Evolutionary conservation across 1,140 invertebrate species (phyloP).

Genomic region (Drosophila takahashii): DNA sequence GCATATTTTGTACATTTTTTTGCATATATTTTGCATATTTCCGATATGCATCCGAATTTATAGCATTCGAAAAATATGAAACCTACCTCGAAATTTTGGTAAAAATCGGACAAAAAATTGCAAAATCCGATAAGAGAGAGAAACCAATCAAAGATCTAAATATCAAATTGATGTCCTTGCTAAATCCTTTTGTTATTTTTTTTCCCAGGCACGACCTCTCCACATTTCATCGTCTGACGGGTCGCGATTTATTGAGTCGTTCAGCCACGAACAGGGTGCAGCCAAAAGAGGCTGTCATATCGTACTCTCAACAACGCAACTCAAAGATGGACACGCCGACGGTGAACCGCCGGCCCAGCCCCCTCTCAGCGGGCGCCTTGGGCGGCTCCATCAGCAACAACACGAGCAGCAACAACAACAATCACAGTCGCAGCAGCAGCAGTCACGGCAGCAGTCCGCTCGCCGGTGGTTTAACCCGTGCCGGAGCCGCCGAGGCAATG

Average conservation of each 20-base stretch:
- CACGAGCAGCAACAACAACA: not conserved
- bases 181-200: not conserved
- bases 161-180: too few species aligned
- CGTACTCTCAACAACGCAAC: constrained; percentile 85
- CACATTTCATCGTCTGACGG: constrained; percentile 85
- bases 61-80: too few species aligned
- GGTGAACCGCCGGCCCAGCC: constrained; percentile 82
- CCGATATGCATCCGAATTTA: too few species aligned
- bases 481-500: constrained; percentile 43
- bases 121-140: too few species aligned
- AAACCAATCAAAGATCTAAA: too few species aligned
- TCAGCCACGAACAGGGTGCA: constrained; percentile 82
- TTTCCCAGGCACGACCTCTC: constrained; percentile 84
- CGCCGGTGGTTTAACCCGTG: constrained; percentile 76
- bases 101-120: too few species aligned
- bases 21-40: too few species aligned
- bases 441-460: constrained; percentile 68
- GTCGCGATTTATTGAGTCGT: constrained; percentile 85
- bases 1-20: too few species aligned
- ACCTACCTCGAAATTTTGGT: too few species aligned
- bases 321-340: constrained; percentile 85
- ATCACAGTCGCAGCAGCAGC: constrained; percentile 66
- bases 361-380: constrained; percentile 43
- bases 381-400: constrained; percentile 11
- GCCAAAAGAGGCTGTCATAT: constrained; percentile 85